A percentile compares a stretch with the other conserved stretches of the same genome.
Conservation (phyloP, 2,113 vertebrate genomes). For the Lampris megalopsis region DNA sequence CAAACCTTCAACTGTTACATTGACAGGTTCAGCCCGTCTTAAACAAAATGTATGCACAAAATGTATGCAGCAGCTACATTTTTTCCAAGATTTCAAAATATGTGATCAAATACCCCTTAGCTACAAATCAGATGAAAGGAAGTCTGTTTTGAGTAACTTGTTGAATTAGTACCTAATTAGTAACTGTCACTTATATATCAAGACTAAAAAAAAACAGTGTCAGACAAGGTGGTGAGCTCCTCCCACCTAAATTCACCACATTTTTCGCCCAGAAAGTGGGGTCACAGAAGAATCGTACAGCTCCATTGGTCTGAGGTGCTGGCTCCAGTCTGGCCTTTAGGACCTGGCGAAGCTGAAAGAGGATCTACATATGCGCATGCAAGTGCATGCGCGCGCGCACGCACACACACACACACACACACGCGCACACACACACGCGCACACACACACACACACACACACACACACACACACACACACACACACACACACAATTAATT, state of each 20-base stretch:
- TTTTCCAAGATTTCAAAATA: background rate
- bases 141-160: background rate
- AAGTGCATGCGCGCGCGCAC: background rate
- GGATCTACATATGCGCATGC: constrained; percentile 84
- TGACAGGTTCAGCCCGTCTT: too few relatives aligned
- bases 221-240: background rate
- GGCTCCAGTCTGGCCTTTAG: constrained; percentile 94
- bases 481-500: constrained; percentile 9
- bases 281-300: constrained; percentile 97
- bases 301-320: constrained; percentile 93
- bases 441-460: too few relatives aligned
- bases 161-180: background rate
- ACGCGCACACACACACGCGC: background rate
- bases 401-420: background rate
- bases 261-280: constrained; percentile 99
- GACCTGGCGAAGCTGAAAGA: constrained; percentile 93
- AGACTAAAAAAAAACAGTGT: background rate
- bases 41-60: too few relatives aligned
- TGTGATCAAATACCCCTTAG: background rate
- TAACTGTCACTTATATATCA: background rate
- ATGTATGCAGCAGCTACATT: background rate
- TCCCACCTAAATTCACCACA: constrained; percentile 95
- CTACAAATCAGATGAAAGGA: too few relatives aligned
- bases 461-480: background rate
- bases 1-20: too few relatives aligned